These are phyloP conservation scores for Amphipyra tragopoginis DNA, from an alignment of 2,888 invertebrate genomes.

Conservation along the genomic window DNA sequence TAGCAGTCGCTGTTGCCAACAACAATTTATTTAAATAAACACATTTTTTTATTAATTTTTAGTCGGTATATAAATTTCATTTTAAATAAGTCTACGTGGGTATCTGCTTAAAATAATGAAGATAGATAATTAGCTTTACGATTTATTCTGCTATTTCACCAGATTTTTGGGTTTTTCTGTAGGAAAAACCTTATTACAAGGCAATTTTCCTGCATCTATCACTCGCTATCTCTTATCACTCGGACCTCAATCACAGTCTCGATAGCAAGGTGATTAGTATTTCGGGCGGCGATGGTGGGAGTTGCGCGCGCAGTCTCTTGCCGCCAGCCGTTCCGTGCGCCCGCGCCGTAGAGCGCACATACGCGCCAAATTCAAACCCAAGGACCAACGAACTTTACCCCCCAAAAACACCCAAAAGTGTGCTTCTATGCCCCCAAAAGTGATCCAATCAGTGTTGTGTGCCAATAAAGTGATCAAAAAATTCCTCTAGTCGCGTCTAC, in stretches of 20 bases:
- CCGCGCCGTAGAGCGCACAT: conserved; percentile 74
- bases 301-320: conserved; percentile 85
- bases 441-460: conserved; percentile 82
- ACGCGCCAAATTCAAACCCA: conserved; percentile 76
- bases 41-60: too few species aligned
- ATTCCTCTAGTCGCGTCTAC: conserved; percentile 67
- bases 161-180: background rate
- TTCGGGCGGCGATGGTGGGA: conserved; percentile 84
- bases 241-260: conserved; percentile 74
- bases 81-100: too few species aligned
- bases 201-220: background rate
- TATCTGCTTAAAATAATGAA: too few species aligned
- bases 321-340: conserved; percentile 83
- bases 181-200: background rate
- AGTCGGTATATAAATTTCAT: too few species aligned
- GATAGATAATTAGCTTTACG: too few species aligned
- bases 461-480: conserved; percentile 70
- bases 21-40: too few species aligned
- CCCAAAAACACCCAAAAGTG: conserved; percentile 72
- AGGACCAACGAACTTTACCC: conserved; percentile 51
- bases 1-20: too few species aligned
- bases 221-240: conserved; percentile 70
- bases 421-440: conserved; percentile 70
- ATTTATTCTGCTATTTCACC: too few species aligned
- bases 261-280: conserved; percentile 88